Evolutionary conservation across 2,113 vertebrate species (phyloP), one percentile per base, ranked within the genome.

Genomic region (Dendropsophus ebraccatus): DNA sequence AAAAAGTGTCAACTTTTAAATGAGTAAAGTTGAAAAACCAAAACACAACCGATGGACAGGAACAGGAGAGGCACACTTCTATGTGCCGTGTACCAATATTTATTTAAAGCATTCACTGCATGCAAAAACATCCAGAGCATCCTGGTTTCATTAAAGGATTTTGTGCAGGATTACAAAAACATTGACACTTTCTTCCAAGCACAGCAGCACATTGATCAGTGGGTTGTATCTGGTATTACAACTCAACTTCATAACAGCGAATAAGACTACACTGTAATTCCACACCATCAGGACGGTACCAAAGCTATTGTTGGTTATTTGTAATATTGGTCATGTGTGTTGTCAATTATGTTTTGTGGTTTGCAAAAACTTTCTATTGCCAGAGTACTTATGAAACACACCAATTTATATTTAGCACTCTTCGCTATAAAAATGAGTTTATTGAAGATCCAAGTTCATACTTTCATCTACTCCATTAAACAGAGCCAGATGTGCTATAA

Each of bases 381-480:
- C 35, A 17, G 9, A 35, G 30, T 21, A 4, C 17, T 49, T 11
- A 8, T 9, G 41, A 49, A 70, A 16, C 30, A 35, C 1, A 69
- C 5, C 32, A 70, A 1, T 0, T 35, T 69, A 69, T 37, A 69
- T 37, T 69, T 10, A 19, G 6, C 30, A 69, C 30, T 35, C 11
- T 73, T 19, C 41, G 49, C 11, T 45, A 45, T 10, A 73, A 65
- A 73, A 65, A 74, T 25, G 13, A 47, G 19, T 25, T 62, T 30
- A 65, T 30, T 69, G 23, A 54, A 32, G 54, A 35, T 50, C 47
- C n/a, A 75, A 6, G 5, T 17, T 21, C 10, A 4, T 50, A 9
- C 14, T 76, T 76, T 50, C 16, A 76, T 52, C n/a, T 76, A 28
- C 28, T 76, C 12, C 14, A 79, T 35, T 52, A 77, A 52, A 35